Evolutionary conservation across 2,797 vertebrate species (phyloP).

Genomic region (Myripristis murdjan): DNA sequence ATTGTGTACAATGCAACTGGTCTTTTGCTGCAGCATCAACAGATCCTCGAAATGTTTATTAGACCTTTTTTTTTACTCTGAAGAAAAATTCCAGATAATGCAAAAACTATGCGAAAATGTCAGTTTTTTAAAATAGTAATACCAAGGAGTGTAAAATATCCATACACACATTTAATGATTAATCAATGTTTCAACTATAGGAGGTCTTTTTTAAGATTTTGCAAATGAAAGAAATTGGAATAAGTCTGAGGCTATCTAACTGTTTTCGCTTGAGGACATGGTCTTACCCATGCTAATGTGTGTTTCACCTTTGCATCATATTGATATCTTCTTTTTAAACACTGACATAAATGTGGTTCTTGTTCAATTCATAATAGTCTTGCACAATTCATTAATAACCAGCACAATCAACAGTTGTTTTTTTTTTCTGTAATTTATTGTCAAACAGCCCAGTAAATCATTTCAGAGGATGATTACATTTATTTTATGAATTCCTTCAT

Average conservation of each 20-base stretch:
- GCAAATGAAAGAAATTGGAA: too few relatives aligned
- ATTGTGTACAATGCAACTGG: constrained; percentile 9
- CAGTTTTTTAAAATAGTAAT: too few relatives aligned
- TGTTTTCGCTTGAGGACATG: too few relatives aligned
- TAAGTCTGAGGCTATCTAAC: too few relatives aligned
- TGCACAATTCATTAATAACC: neutral
- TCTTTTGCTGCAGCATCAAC: neutral
- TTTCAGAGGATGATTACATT: neutral
- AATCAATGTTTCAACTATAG: too few relatives aligned
- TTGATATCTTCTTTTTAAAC: neutral
- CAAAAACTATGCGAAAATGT: too few relatives aligned
- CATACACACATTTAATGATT: constrained; percentile 13
- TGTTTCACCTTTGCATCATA: too few relatives aligned
- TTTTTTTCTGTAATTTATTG: neutral
- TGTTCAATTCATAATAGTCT: neutral
- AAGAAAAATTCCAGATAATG: neutral
- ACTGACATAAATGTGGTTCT: neutral
- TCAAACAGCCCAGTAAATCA: constrained; percentile 10
- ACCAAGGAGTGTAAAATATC: too few relatives aligned
- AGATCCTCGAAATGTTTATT: neutral
- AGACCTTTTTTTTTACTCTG: neutral
- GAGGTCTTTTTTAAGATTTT: too few relatives aligned
- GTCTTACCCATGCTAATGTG: too few relatives aligned
- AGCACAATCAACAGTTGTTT: neutral
- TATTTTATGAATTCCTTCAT: neutral